Base-by-base conservation (phyloP, 2,113 vertebrate genomes). In the Dryoscopus gambensis region DNA sequence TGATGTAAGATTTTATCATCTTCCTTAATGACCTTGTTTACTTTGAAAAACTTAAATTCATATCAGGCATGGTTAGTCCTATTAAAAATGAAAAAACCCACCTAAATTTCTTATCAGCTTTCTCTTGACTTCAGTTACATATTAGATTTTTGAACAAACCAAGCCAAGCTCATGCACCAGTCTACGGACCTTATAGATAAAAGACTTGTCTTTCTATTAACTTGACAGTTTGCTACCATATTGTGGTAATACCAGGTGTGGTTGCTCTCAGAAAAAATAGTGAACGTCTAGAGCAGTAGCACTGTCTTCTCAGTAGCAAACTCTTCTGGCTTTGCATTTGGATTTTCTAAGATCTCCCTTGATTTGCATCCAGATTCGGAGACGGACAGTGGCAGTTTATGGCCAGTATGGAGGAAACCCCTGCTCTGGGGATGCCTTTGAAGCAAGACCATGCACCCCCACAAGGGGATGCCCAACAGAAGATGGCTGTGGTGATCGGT, bases 401-500 rank as follows among this genome's bases (percentile, higher is more conserved):
- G 98, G 98, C 60, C 99, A 99, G 92, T 99, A 98, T 83, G 98
- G 97, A 11, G 99, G 99, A n/a, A 96, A 89, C 3, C 73, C 95
- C 6, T 99, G 99, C 56, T 35, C 30, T 13, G 99, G 98, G 31
- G 87, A 55, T 23, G 56, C 97, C 21, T 97, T 96, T 56, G 97
- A 99, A 96, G 98, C 92, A 37, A 98, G 97, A 33, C 1, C 94
- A 0, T 99, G 99, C 93, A 93, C 96, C 15, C 98, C 98, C 4
- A 98, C 97, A 8, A 95, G 95, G 92, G 98, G 98, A 40, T 99
- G 99, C 70, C 99, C 99, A 13, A 88, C 98, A 44, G 98, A 98
- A 37, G 97, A 98, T 10, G 99, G 99, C 57, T 99, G 99, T 91
- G 98, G 98, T 89, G 95, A 98, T 67, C 97, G 98, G 28, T 99